phyloP scores from a whole-genome alignment of 1,140 invertebrate species.

The Drosophila pachea region DNA sequence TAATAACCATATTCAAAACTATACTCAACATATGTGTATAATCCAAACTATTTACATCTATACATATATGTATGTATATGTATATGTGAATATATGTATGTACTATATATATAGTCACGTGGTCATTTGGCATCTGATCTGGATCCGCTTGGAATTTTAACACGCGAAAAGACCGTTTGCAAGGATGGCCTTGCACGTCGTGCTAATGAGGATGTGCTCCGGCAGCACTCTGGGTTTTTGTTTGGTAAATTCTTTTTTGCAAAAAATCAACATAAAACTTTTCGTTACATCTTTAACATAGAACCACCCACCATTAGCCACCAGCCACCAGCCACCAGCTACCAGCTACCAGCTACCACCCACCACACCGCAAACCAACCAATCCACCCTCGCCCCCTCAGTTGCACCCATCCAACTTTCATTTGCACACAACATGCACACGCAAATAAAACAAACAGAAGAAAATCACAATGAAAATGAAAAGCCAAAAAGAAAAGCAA shows the following conservation, averaged over 20 bases:
- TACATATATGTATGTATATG: conserved; percentile 43
- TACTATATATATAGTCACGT: conserved; percentile 85
- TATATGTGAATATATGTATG: conserved; percentile 47
- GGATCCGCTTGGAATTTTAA: conserved; percentile 92
- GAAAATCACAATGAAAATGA: too few relatives aligned
- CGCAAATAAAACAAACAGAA: conserved; percentile 8
- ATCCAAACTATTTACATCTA: conserved; percentile 26
- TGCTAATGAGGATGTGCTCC: conserved; percentile 79
- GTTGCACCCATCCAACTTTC: conserved; percentile 16
- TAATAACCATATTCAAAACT: conserved; percentile 22
- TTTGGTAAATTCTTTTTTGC: conserved; percentile 78
- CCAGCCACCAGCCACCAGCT: too few relatives aligned
- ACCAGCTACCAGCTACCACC: too few relatives aligned
- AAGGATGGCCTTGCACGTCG: conserved; percentile 81
- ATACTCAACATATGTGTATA: conserved; percentile 27
- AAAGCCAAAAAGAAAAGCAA: too few relatives aligned
- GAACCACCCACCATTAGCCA: conserved; percentile 14
- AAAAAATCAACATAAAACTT: conserved; percentile 44
- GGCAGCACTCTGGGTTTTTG: conserved; percentile 78
- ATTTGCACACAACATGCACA: conserved; percentile 25
- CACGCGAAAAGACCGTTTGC: conserved; percentile 73
- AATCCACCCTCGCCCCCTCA: conserved; percentile 14
- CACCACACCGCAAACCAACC: too few relatives aligned
- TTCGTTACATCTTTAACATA: conserved; percentile 16
- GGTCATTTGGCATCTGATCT: conserved; percentile 97